Percentiles rank a stretch among this genome's conserved stretches.
Conservation (phyloP, 2,888 invertebrate genomes). For the Trisateles emortualis region DNA sequence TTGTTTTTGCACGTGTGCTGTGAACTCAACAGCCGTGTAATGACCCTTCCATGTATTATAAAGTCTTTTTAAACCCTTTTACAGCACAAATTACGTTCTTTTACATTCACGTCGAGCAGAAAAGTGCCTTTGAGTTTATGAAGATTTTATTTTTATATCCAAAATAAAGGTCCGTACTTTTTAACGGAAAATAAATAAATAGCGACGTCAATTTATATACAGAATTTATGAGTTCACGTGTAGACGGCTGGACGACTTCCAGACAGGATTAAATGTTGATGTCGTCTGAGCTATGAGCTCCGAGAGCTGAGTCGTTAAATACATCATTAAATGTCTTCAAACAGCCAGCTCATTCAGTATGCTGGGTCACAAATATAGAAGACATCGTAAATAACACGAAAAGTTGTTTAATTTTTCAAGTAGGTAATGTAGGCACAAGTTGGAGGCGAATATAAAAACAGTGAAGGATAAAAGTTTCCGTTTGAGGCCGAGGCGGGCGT, state of each 20-base stretch:
- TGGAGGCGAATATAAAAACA: constrained; percentile 55
- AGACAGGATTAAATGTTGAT: constrained; percentile 33
- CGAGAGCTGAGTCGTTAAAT: constrained; percentile 43
- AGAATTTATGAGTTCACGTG: not conserved
- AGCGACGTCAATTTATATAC: constrained; percentile 9
- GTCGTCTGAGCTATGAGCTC: constrained; percentile 25
- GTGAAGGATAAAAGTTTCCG: constrained; percentile 64
- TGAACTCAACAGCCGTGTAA: constrained; percentile 78
- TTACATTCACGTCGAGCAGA: constrained; percentile 68
- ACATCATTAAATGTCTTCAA: constrained; percentile 47
- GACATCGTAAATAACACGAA: constrained; percentile 47
- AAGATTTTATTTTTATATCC: constrained; percentile 54
- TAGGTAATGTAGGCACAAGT: constrained; percentile 52
- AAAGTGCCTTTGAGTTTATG: constrained; percentile 71
- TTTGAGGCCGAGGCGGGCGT: constrained; percentile 58
- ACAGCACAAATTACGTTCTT: constrained; percentile 73
- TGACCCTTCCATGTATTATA: constrained; percentile 78
- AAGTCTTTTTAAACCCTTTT: constrained; percentile 75
- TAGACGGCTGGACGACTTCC: constrained; percentile 5
- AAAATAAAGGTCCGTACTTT: constrained; percentile 29
- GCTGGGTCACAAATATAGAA: constrained; percentile 31
- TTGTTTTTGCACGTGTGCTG: constrained; percentile 76
- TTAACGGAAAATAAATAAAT: constrained; percentile 7
- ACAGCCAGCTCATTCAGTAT: constrained; percentile 45
- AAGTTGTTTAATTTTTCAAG: constrained; percentile 47